These are phyloP conservation scores for Hylomyscus alleni DNA, from an alignment of 2,797 vertebrate genomes.

Conservation along the genomic window DNA sequence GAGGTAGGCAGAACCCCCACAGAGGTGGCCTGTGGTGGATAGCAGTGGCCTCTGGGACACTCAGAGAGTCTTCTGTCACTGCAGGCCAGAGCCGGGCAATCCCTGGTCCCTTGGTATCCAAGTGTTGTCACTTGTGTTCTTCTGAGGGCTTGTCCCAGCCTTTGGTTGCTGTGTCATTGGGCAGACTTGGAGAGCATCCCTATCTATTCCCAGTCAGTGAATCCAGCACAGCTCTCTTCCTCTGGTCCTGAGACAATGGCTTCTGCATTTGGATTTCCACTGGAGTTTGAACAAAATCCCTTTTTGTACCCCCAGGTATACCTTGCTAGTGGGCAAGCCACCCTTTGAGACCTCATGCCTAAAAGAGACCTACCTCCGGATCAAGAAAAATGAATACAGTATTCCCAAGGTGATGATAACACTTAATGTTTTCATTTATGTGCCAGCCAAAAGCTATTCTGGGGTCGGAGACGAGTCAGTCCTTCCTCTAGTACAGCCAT, in stretches of 20 bases:
- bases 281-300: background rate
- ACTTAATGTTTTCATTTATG: background rate
- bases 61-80: background rate
- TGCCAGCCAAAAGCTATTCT: background rate
- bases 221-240: background rate
- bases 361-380: slow-evolving; percentile 97
- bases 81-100: background rate
- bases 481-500: background rate
- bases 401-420: slow-evolving; percentile 93
- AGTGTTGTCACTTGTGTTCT: background rate
- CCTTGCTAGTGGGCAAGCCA: slow-evolving; percentile 97
- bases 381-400: slow-evolving; percentile 97
- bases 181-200: background rate
- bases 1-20: background rate
- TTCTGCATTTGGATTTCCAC: slow-evolving; percentile 14
- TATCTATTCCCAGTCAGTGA: background rate
- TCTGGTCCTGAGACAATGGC: background rate
- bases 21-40: background rate
- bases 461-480: background rate
- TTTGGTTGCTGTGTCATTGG: background rate
- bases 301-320: slow-evolving; percentile 91
- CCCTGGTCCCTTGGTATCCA: background rate
- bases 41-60: background rate
- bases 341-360: slow-evolving; percentile 98
- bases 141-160: background rate